Evolutionary conservation across 2,888 invertebrate species (phyloP).

Genomic region (Oligia strigilis): DNA sequence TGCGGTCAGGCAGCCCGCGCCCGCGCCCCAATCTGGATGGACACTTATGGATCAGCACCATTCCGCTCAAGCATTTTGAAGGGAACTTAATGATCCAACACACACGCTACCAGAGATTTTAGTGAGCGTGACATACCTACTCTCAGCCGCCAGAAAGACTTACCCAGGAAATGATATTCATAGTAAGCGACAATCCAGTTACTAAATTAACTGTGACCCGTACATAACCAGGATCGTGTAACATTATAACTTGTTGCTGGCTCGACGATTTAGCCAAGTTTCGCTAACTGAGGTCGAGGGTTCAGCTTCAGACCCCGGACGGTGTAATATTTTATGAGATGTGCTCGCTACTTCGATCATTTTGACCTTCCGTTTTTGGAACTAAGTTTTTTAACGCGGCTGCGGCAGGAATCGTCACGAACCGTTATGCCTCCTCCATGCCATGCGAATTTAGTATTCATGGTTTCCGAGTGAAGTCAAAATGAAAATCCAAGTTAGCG

Average conservation of each 20-base stretch:
- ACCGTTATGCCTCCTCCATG: background rate
- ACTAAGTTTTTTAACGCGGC: background rate
- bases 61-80: background rate
- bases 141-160: background rate
- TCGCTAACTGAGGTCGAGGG: conserved; percentile 44
- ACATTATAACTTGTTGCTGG: conserved; percentile 54
- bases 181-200: background rate
- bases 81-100: background rate
- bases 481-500: background rate
- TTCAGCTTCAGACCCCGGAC: conserved; percentile 29
- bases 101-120: background rate
- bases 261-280: conserved; percentile 37
- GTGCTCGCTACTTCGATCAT: conserved; percentile 6
- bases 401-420: background rate
- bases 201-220: conserved; percentile 35
- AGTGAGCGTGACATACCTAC: background rate
- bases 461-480: background rate
- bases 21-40: too few species aligned
- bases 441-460: background rate
- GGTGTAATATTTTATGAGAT: conserved; percentile 42
- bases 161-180: background rate
- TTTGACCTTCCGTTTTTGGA: background rate
- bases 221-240: conserved; percentile 17
- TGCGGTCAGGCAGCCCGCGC: too few species aligned
- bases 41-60: background rate